Base-by-base conservation (phyloP, 2,888 invertebrate species). In the Agrilus cyanescens region DNA sequence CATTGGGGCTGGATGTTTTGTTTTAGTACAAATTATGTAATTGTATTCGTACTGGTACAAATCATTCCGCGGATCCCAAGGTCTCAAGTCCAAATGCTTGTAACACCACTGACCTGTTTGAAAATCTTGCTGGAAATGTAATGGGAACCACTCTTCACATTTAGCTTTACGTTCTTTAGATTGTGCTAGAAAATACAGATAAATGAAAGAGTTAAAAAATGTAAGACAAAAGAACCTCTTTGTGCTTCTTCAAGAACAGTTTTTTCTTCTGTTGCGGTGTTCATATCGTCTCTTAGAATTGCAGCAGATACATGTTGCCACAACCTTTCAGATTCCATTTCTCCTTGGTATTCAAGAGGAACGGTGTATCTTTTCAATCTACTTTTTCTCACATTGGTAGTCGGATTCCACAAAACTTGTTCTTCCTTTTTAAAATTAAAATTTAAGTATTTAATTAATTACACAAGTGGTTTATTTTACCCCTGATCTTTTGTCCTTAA, bases 181-280 rank as follows among this genome's bases (percentile, higher is more conserved):
- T 1, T 80, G 51, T 7, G 58, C 61, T 60, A n/a, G n/a, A 46
- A 18, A 13, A 31, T 31, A 35, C 5, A 14, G 15, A 14, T 18
- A 16, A 40, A 39, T 38, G 8, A 38, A 12, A 12, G 13, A 29
- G 31, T 14, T 12, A 29, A 30, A 18, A 37, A 16, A 18, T 4
- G 10, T 33, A 8, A 20, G 20, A 25, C n/a, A 16, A 35, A 30
- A 14, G 15, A 44, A 53, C 73, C 71, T 5, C 94, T 70, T 63
- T 94, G 94, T 1, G 80, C 82, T 61, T 94, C 91, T 58, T 95
- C 95, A 37, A 95, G 71, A 33, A 80, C 70, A 0, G 89, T 91
- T 69, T 95, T 95, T 59, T 93, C 86, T 45, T 88, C 85, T 0
- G 95, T 95, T 0, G 95, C 95, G 2, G 81, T 82, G 20, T 81